A percentile compares a stretch with the other conserved stretches of the same genome.
phyloP scores from a whole-genome alignment of 2,888 invertebrate genomes.

The Elysia crispata region DNA sequence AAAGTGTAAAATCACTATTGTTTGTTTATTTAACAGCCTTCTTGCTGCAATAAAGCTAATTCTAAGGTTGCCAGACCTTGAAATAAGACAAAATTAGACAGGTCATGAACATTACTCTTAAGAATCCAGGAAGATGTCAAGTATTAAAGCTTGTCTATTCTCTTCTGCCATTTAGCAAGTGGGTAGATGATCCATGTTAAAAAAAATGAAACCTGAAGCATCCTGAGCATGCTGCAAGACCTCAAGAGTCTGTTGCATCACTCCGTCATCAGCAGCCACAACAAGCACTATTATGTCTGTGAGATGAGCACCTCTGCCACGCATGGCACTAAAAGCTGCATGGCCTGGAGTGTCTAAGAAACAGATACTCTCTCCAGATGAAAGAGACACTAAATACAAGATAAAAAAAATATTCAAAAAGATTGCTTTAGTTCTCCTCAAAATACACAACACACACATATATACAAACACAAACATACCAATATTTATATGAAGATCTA shows the following conservation, averaged over 20 bases:
- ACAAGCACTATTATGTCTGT: conserved; percentile 94
- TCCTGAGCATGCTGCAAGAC: conserved; percentile 86
- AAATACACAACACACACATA: too few species aligned
- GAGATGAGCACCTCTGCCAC: conserved; percentile 94
- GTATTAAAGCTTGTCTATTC: not conserved
- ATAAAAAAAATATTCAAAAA: not conserved
- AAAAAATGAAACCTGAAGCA: conserved; percentile 62
- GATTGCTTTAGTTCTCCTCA: too few species aligned
- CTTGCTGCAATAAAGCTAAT: too few species aligned
- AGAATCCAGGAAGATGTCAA: not conserved
- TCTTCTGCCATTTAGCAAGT: not conserved
- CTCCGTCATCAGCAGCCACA: conserved; percentile 99
- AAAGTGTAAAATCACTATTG: too few species aligned
- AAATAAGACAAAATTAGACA: too few species aligned
- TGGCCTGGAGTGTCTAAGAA: conserved; percentile 99
- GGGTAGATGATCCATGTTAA: not conserved
- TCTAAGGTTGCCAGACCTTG: too few species aligned
- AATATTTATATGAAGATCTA: too few species aligned
- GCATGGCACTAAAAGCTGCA: conserved; percentile 96
- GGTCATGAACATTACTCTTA: too few species aligned
- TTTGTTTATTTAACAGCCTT: too few species aligned
- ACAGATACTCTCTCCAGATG: conserved; percentile 87
- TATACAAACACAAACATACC: too few species aligned
- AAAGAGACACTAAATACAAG: conserved; percentile 81
- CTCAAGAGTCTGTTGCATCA: conserved; percentile 97